phyloP scores from a whole-genome alignment of 1,140 invertebrate genomes.

The Trypoxylus dichotomus region DNA sequence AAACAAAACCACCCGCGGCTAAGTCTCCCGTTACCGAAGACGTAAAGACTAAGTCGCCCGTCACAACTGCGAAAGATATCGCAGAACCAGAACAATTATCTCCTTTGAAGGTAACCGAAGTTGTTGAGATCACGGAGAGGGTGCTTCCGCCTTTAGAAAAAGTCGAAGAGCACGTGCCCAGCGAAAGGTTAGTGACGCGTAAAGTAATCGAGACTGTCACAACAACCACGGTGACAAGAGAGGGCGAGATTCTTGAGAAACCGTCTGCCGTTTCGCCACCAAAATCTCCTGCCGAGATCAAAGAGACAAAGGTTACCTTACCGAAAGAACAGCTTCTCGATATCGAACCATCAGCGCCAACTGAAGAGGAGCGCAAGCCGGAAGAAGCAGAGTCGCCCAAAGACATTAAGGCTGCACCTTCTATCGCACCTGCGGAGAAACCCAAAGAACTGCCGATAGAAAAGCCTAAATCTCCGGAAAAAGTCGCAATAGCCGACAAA shows the following conservation, averaged over 20 bases:
- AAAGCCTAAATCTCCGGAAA: not conserved
- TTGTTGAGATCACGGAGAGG: not conserved
- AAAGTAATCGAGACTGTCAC: not conserved
- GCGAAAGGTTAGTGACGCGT: not conserved
- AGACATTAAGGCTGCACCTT: not conserved
- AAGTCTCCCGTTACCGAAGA: not conserved
- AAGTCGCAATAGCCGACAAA: not conserved
- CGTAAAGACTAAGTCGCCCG: not conserved
- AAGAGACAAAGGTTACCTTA: not conserved
- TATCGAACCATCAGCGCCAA: not conserved
- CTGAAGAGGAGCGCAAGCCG: constrained; percentile 13
- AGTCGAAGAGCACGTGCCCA: not conserved
- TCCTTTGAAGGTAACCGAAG: not conserved
- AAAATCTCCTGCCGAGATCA: not conserved
- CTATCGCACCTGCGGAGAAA: not conserved
- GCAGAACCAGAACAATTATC: constrained; percentile 12
- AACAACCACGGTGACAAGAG: not conserved
- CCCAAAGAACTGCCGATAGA: not conserved
- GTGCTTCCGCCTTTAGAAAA: not conserved
- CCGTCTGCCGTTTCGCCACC: not conserved
- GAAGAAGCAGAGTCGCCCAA: not conserved
- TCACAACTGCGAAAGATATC: not conserved
- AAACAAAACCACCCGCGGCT: not conserved
- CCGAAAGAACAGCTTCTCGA: not conserved
- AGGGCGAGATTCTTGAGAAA: not conserved